Conservation (phyloP, 2,888 invertebrate genomes). For the Drosophila anomalata region DNA sequence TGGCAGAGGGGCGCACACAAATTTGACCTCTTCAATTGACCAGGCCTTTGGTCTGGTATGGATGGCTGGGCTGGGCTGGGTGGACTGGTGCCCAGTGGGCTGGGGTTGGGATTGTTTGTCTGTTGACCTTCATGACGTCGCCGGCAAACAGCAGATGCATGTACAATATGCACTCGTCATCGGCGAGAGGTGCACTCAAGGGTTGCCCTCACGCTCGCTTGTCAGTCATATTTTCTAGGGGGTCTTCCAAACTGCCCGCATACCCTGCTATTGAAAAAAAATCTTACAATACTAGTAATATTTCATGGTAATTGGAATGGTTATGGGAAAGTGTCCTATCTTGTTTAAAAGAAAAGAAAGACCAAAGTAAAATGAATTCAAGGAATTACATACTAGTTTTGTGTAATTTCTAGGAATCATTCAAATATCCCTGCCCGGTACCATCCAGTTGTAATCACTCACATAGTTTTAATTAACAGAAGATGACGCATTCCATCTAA, state of each 20-base stretch:
- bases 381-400: background rate
- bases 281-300: background rate
- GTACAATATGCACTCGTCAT: constrained; percentile 8
- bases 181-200: constrained; percentile 29
- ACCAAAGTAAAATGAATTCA: no score
- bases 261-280: constrained; percentile 24
- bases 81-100: background rate
- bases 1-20: constrained; percentile 38
- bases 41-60: constrained; percentile 22
- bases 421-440: constrained; percentile 5
- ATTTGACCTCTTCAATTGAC: constrained; percentile 75
- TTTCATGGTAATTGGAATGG: background rate
- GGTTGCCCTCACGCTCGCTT: constrained; percentile 31
- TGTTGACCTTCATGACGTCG: constrained; percentile 70
- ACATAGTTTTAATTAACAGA: constrained; percentile 45
- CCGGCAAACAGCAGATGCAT: constrained; percentile 9
- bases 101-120: constrained; percentile 18
- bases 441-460: background rate
- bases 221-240: constrained; percentile 22
- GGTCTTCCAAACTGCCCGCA: constrained; percentile 24
- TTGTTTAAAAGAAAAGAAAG: no score
- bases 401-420: background rate
- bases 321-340: background rate
- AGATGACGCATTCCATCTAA: constrained; percentile 52
- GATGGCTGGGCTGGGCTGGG: background rate